A percentile compares a stretch with the other conserved stretches of the same genome.
These are phyloP conservation scores for Altica lythri DNA, from an alignment of 2,888 invertebrate species.

Conservation along the genomic window DNA sequence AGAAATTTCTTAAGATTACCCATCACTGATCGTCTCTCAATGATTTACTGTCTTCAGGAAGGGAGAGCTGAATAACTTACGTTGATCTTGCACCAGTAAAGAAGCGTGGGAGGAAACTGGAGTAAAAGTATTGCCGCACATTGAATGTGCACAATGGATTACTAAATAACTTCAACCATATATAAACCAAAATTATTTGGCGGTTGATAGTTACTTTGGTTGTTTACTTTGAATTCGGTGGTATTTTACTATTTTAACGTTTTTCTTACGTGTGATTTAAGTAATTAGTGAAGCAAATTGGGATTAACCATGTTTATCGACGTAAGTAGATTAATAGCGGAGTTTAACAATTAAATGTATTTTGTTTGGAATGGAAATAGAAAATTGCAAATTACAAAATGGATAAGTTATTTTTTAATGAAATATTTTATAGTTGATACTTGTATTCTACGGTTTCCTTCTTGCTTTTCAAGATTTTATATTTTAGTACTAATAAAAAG, in stretches of 20 bases:
- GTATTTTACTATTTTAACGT: background rate
- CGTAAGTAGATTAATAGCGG: background rate
- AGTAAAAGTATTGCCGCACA: constrained; percentile 54
- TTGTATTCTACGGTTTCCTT: no score
- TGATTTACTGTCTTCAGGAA: constrained; percentile 28
- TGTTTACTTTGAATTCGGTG: background rate
- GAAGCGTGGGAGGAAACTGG: constrained; percentile 51
- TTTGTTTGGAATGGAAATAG: no score
- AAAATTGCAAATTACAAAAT: no score
- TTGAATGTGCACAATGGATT: constrained; percentile 55
- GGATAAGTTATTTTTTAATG: no score
- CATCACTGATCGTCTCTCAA: constrained; percentile 19
- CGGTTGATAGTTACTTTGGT: constrained; percentile 24
- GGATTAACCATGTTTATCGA: background rate
- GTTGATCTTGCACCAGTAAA: constrained; percentile 20
- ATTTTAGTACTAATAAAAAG: no score
- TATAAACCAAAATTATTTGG: constrained; percentile 54
- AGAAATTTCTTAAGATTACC: constrained; percentile 18
- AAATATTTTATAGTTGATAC: no score
- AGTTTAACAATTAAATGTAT: no score
- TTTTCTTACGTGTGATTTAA: constrained; percentile 26
- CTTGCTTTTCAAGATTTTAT: no score
- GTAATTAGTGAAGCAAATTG: constrained; percentile 33
- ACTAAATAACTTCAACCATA: constrained; percentile 52
- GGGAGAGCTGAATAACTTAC: constrained; percentile 33